Percentiles rank a stretch among this genome's conserved stretches.
Evolutionary conservation across 2,113 vertebrate species (phyloP).

Genomic region (Bucco capensis): DNA sequence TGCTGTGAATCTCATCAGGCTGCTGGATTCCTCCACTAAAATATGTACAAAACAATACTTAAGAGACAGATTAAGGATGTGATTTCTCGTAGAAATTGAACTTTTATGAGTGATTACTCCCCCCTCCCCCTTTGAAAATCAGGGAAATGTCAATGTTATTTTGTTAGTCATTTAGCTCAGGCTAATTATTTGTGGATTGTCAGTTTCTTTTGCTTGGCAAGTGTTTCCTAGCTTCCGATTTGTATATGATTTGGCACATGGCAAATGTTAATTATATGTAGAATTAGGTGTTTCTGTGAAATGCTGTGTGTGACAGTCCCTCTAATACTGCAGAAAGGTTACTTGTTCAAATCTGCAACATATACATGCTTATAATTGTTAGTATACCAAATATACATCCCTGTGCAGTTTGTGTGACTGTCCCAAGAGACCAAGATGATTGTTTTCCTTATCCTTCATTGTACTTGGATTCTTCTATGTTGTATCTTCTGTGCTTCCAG

Average conservation of each 20-base stretch:
- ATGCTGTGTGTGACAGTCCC: not conserved
- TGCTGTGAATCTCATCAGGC: not conserved
- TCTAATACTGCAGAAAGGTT: not conserved
- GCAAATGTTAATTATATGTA: not conserved
- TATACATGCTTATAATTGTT: too few species aligned
- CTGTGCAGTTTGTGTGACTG: too few species aligned
- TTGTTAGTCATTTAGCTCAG: not conserved
- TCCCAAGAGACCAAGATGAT: too few species aligned
- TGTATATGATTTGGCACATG: not conserved
- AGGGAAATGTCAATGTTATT: not conserved
- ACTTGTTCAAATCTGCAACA: too few species aligned
- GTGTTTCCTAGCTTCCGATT: not conserved
- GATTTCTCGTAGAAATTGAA: not conserved
- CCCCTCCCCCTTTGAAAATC: not conserved
- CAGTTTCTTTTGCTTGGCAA: not conserved
- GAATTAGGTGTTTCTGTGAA: not conserved
- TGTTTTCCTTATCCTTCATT: too few species aligned
- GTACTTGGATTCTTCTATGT: too few species aligned
- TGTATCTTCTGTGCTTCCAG: too few species aligned
- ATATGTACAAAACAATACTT: not conserved
- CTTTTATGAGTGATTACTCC: not conserved
- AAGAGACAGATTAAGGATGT: not conserved
- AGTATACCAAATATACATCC: too few species aligned
- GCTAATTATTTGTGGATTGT: not conserved
- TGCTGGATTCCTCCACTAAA: not conserved